Evolutionary conservation across 2,888 invertebrate species (phyloP), one percentile per base, ranked within the genome.

Genomic region (Thecocarcelia acutangulata): DNA sequence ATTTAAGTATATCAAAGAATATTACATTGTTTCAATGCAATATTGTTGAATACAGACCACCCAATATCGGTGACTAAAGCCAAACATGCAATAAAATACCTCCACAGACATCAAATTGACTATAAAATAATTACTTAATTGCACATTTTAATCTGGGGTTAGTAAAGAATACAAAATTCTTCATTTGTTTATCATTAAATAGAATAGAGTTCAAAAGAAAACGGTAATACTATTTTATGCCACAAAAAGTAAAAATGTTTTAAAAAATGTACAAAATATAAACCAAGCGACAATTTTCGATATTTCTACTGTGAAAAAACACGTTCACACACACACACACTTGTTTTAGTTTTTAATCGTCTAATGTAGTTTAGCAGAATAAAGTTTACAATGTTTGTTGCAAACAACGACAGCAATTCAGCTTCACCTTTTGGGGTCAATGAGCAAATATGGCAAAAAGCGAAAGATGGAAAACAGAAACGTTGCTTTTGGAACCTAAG

Each of bases 391-490:
- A 70, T 77, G 63, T 77, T 66, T 73, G 66, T 61, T 15, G 59
- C 72, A 73, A 79, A 68, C 58, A 56, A 82, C 72, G 42, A 72
- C 68, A 82, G 63, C 80, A 83, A 84, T 83, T 83, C 78, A 76
- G 82, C 69, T 83, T 84, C 83, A 84, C 84, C 84, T 84, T 84
- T 84, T 84, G 79, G 81, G 84, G 84, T 84, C 84, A 84, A 80
- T 82, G 77, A 80, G 82, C 77, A 83, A 80, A 80, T 78, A 75
- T 64, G 74, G 78, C 78, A 59, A 64, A 64, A 66, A 79, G 12
- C 12, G 28, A 70, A 56, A 56, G 59, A 70, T 11, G 37, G 15
- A 63, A 78, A 64, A 63, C 9, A 59, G n/a, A 46, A 69, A 17
- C 59, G 54, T n/a, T 48, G 54, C 61, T 73, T 80, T 69, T 68